Evolutionary conservation across 2,888 invertebrate species (phyloP).

Genomic region (Polylopha cassiicola): DNA sequence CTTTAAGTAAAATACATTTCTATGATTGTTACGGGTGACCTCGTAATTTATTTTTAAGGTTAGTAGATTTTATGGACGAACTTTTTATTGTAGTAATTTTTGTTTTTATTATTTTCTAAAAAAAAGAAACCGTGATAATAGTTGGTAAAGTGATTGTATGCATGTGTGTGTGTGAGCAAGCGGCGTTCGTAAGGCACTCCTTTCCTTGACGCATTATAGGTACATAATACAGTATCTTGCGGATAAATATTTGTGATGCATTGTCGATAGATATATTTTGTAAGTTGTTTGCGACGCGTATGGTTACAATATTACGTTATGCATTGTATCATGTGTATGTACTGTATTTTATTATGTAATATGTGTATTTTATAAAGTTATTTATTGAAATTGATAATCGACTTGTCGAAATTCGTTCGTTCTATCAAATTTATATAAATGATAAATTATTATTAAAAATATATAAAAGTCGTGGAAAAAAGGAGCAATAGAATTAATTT

Average conservation of each 20-base stretch:
- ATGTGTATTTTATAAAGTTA: slow-evolving; percentile 24
- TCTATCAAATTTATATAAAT: slow-evolving; percentile 16
- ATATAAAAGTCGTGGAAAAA: too few relatives aligned
- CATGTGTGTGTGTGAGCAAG: slow-evolving; percentile 53
- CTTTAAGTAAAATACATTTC: slow-evolving; percentile 64
- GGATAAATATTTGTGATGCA: slow-evolving; percentile 58
- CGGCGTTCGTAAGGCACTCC: slow-evolving; percentile 72
- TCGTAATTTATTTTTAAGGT: slow-evolving; percentile 73
- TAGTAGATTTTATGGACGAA: slow-evolving; percentile 68
- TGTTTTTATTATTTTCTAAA: slow-evolving; percentile 57
- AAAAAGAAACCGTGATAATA: slow-evolving; percentile 75
- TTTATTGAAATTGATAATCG: slow-evolving; percentile 27
- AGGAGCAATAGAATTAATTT: too few relatives aligned
- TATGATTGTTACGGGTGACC: slow-evolving; percentile 59
- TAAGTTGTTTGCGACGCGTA: slow-evolving; percentile 47
- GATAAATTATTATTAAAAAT: slow-evolving; percentile 6
- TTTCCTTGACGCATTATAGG: slow-evolving; percentile 62
- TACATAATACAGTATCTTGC: slow-evolving; percentile 34
- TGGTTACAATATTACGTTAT: slow-evolving; percentile 36
- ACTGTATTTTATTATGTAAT: slow-evolving; percentile 25
- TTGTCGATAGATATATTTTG: slow-evolving; percentile 52
- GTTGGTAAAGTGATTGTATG: slow-evolving; percentile 67
- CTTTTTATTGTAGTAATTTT: slow-evolving; percentile 62
- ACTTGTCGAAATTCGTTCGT: slow-evolving; percentile 25
- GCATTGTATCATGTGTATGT: slow-evolving; percentile 29